These are phyloP conservation scores for Poeciliopsis prolifica DNA, from an alignment of 2,113 vertebrate species.

Conservation along the genomic window DNA sequence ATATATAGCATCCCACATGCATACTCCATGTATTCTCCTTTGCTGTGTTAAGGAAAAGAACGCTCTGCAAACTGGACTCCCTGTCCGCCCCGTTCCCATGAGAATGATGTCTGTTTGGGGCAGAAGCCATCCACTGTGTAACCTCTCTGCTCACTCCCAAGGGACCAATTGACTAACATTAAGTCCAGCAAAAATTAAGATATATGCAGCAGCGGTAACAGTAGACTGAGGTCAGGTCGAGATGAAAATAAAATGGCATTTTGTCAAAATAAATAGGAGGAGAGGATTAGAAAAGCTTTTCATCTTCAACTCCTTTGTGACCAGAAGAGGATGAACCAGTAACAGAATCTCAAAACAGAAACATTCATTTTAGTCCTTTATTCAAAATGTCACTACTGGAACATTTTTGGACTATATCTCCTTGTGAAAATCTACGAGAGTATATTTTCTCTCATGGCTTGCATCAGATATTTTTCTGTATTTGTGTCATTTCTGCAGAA, in stretches of 20 bases:
- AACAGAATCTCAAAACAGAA: background rate
- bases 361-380: background rate
- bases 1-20: too few species aligned
- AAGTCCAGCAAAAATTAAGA: conserved; percentile 25
- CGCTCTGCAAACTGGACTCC: conserved; percentile 25
- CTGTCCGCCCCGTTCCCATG: conserved; percentile 67
- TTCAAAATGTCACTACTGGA: background rate
- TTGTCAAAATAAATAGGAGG: conserved; percentile 59
- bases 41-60: too few species aligned
- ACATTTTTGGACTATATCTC: background rate
- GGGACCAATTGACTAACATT: conserved; percentile 42
- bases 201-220: conserved; percentile 33
- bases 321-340: conserved; percentile 9
- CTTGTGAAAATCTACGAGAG: conserved; percentile 3
- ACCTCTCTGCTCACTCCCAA: conserved; percentile 52
- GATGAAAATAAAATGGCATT: conserved; percentile 46
- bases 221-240: conserved; percentile 38
- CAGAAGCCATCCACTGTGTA: conserved; percentile 58
- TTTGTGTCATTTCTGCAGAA: conserved; percentile 34
- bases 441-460: background rate
- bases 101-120: conserved; percentile 62
- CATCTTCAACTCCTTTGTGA: conserved; percentile 6
- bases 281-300: conserved; percentile 24
- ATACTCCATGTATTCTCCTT: too few species aligned
- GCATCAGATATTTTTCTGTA: conserved; percentile 22